Evolutionary conservation across 2,797 vertebrate species (phyloP).

Genomic region (Karalla daura): DNA sequence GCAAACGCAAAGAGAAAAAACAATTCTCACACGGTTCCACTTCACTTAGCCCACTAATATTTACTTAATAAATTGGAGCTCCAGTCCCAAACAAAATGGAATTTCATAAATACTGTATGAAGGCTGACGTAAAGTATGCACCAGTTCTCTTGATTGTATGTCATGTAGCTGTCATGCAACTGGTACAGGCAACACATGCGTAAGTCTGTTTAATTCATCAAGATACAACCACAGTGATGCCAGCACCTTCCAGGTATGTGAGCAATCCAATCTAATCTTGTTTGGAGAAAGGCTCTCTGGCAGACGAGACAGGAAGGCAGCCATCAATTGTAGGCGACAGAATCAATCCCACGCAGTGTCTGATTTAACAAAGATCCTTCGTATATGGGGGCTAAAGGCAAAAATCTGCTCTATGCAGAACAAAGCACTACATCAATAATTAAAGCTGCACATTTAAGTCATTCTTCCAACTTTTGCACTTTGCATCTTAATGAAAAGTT

Average conservation of each 20-base stretch:
- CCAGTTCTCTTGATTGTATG: slow-evolving; percentile 25
- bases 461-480: neutral
- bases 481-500: neutral
- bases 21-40: slow-evolving; percentile 16
- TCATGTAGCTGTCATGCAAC: slow-evolving; percentile 21
- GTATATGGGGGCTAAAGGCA: neutral
- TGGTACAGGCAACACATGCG: neutral
- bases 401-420: neutral
- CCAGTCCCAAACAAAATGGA: slow-evolving; percentile 19
- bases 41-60: slow-evolving; percentile 29
- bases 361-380: slow-evolving; percentile 3
- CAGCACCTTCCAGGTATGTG: neutral
- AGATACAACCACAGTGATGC: slow-evolving; percentile 2
- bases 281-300: neutral
- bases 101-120: slow-evolving; percentile 37
- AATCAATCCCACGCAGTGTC: neutral
- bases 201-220: slow-evolving; percentile 28
- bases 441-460: neutral
- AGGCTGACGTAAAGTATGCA: slow-evolving; percentile 2
- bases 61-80: slow-evolving; percentile 37
- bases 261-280: slow-evolving; percentile 3
- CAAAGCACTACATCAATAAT: neutral
- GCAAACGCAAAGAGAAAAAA: slow-evolving; percentile 16
- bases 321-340: slow-evolving; percentile 2
- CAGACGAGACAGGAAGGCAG: neutral